phyloP scores from a whole-genome alignment of 2,797 vertebrate genomes.

The Gymnoscopelus microlampas region DNA sequence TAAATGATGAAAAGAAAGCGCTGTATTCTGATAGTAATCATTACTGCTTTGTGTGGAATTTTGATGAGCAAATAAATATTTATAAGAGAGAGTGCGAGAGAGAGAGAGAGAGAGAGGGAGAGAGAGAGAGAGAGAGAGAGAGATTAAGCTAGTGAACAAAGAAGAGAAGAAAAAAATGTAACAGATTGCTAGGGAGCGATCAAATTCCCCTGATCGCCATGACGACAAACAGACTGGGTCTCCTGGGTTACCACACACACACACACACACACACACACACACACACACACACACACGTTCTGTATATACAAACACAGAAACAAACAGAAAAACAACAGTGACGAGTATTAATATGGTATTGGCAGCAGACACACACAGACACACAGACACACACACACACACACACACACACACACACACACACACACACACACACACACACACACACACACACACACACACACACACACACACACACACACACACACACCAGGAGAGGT shows the following conservation, averaged over 20 bases:
- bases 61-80: too few relatives aligned
- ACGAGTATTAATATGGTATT: neutral
- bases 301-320: constrained; percentile 1
- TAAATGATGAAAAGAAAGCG: too few relatives aligned
- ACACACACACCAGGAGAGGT: constrained; percentile 53
- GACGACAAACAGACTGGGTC: too few relatives aligned
- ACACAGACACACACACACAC: constrained; percentile 11
- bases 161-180: neutral
- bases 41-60: too few relatives aligned
- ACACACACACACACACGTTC: neutral
- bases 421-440: constrained; percentile 7
- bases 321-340: neutral
- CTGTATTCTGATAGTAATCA: too few relatives aligned
- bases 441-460: constrained; percentile 27
- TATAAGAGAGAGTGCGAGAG: too few relatives aligned
- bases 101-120: too few relatives aligned
- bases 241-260: constrained; percentile 27
- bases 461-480: constrained; percentile 38
- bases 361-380: neutral
- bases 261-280: constrained; percentile 21
- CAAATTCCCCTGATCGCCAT: too few relatives aligned
- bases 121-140: too few relatives aligned
- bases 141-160: neutral
- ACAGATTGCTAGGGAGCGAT: too few relatives aligned
- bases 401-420: constrained; percentile 42